Base-by-base conservation (phyloP, 64 coral and sea anemone species). In the Cladopsammia gracilis region DNA sequence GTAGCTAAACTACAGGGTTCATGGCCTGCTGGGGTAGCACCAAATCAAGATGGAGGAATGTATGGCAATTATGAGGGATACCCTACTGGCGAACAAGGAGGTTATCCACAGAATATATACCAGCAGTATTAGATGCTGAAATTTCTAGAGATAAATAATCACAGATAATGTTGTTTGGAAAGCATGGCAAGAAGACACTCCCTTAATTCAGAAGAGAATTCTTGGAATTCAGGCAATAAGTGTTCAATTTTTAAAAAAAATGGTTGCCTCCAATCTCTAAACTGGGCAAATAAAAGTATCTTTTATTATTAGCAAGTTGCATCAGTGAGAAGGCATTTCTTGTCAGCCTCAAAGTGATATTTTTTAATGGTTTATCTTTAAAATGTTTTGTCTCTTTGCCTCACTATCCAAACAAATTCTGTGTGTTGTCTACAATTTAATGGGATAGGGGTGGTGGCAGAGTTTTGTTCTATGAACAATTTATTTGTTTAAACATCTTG, bases 21-120 rank as follows among this genome's bases (percentile, higher is more conserved):
- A 3, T 98, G 96, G 96, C 96, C 92, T 48, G 88, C 88, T 18
- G 96, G 96, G 25, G 96, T 98, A 56, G 92, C 75, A 3, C 92
- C 88, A 0, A 80, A 56, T 13, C 96, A 98, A 23, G 96, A 98
- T 98, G 96, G 92, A 13, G 93, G 14, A 74, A 66, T 98, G 65
- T 98, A 98, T 70, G 89, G 96, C 3, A 91, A 62, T 73, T 98
- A 91, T 89, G 96, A 98, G 76, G 96, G 96, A 10, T 98, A 98
- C 22, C 82, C 91, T 25, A 61, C 92, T 11, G 76, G 82, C 24
- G 92, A 98, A 9, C 95, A 93, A 23, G 87, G 81, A 70, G 79
- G 69, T 6, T 98, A 98, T 85, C 96, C 96, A 69, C 96, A 94
- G 64, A 98, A 98, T 91, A 84, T 98, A 42, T 98, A 98, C 68